A percentile compares a stretch with the other conserved stretches of the same genome.
Conservation (phyloP, 2,113 vertebrate genomes). For the Antennarius striatus region DNA sequence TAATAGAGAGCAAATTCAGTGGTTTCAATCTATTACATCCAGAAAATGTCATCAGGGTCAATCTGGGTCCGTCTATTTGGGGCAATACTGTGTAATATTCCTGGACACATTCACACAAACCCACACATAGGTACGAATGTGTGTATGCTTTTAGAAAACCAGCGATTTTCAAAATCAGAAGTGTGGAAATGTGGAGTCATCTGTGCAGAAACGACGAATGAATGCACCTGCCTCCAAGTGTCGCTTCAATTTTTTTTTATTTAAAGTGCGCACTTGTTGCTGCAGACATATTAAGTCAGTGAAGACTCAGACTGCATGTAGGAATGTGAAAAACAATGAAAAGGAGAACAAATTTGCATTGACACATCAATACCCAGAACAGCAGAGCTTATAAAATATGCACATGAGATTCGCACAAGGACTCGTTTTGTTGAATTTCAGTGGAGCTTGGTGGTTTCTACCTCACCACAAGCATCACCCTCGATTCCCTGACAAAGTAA, state of each 20-base stretch:
- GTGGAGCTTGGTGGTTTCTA: not conserved
- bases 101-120: no score
- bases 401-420: not conserved
- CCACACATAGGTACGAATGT: no score
- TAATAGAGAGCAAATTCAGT: not conserved
- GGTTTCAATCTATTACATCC: constrained; percentile 15
- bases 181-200: no score
- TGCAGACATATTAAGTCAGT: not conserved
- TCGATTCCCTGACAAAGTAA: constrained; percentile 49
- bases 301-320: not conserved
- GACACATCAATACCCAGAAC: not conserved
- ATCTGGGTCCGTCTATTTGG: constrained; percentile 16
- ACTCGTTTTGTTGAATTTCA: constrained; percentile 5
- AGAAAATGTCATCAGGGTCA: constrained; percentile 44
- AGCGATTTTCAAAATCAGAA: no score
- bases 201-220: not conserved
- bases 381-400: not conserved
- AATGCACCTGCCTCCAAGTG: constrained; percentile 1
- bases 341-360: not conserved
- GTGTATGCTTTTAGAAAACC: no score
- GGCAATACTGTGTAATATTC: not conserved
- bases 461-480: constrained; percentile 11
- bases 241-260: not conserved
- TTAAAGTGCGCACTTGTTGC: not conserved
- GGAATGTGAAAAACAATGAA: not conserved